These are phyloP conservation scores for Ceratothoa steindachneri DNA, from an alignment of 2,888 invertebrate species.

Conservation along the genomic window DNA sequence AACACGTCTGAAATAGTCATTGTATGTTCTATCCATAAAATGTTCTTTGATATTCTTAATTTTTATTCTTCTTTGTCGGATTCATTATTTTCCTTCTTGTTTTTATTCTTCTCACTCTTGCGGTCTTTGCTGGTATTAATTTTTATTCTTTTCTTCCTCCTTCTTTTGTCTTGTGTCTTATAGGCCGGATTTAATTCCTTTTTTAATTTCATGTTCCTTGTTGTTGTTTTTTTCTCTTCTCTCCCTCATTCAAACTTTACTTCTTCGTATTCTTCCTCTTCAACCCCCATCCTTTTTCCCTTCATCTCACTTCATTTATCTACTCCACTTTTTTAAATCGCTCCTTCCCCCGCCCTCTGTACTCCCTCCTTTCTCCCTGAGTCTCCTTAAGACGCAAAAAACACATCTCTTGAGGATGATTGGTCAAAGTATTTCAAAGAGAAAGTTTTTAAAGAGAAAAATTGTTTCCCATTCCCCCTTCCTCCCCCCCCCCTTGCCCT, in stretches of 20 bases:
- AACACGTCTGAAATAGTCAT: no score
- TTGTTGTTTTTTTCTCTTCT: no score
- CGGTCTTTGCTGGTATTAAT: no score
- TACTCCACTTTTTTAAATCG: background rate
- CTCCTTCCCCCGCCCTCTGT: background rate
- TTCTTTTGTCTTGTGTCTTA: no score
- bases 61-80: no score
- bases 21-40: no score
- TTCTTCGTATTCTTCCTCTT: background rate
- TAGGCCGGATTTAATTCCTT: no score
- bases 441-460: slow-evolving; percentile 7
- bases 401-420: slow-evolving; percentile 12
- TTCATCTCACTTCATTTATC: background rate
- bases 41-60: no score
- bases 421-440: slow-evolving; percentile 15
- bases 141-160: no score
- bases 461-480: background rate
- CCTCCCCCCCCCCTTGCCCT: background rate
- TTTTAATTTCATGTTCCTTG: no score
- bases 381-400: background rate
- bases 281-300: background rate
- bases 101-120: no score
- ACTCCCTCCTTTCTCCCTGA: background rate
- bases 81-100: no score
- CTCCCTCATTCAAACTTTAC: background rate